These are phyloP conservation scores for Drosophila pallidifrons DNA, from an alignment of 1,140 invertebrate species.

Conservation along the genomic window DNA sequence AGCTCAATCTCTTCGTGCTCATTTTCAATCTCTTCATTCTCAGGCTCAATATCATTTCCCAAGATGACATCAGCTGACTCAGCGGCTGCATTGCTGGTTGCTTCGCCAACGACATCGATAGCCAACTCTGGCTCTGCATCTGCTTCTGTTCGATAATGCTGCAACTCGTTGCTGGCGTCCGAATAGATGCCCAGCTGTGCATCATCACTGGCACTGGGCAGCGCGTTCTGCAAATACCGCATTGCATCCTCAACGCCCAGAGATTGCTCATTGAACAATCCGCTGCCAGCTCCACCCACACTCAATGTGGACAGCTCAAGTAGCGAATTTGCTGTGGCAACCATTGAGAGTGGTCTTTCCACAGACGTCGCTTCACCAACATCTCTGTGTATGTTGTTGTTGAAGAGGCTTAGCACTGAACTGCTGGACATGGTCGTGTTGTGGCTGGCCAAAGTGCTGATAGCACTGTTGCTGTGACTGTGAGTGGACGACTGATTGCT, in stretches of 20 bases:
- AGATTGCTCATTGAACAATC: slow-evolving; percentile 41
- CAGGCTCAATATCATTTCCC: not conserved
- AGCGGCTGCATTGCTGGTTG: not conserved
- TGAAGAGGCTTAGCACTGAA: slow-evolving; percentile 36
- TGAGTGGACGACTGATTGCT: slow-evolving; percentile 48
- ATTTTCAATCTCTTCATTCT: not conserved
- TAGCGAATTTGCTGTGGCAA: slow-evolving; percentile 51
- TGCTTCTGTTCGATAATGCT: slow-evolving; percentile 1
- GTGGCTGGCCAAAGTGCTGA: slow-evolving; percentile 52
- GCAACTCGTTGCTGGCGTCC: slow-evolving; percentile 32
- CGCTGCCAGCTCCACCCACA: slow-evolving; percentile 15
- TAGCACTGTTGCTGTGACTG: slow-evolving; percentile 56
- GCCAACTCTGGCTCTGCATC: slow-evolving; percentile 20
- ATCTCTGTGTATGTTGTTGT: slow-evolving; percentile 18
- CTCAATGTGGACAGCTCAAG: slow-evolving; percentile 57
- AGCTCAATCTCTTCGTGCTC: slow-evolving; percentile 5
- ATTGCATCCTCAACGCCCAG: slow-evolving; percentile 36
- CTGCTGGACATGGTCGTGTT: slow-evolving; percentile 47
- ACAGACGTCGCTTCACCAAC: slow-evolving; percentile 14
- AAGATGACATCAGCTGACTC: slow-evolving; percentile 9
- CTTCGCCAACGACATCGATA: slow-evolving; percentile 43
- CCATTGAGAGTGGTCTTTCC: slow-evolving; percentile 9
- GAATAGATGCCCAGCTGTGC: slow-evolving; percentile 45
- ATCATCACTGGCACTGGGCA: slow-evolving; percentile 39
- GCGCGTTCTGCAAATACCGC: slow-evolving; percentile 20